phyloP scores from a whole-genome alignment of 2,113 vertebrate genomes.

The Cepphus grylle region DNA sequence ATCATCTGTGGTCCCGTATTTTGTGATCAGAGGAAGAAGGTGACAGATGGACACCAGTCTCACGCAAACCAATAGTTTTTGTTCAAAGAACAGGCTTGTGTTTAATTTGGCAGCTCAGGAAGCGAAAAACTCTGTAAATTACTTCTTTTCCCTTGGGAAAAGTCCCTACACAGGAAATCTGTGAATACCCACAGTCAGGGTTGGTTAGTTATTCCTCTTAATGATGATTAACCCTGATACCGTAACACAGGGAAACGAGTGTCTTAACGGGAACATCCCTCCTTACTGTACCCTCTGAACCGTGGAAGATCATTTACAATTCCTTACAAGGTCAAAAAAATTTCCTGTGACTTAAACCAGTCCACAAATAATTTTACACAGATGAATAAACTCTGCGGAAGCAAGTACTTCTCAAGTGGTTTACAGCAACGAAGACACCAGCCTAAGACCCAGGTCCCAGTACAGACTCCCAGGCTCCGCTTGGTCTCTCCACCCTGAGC shows the following conservation, averaged over 20 bases:
- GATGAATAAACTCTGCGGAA: not conserved
- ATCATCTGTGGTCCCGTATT: not conserved
- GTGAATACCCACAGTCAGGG: not conserved
- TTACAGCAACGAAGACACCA: not conserved
- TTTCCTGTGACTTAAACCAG: not conserved
- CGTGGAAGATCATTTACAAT: not conserved
- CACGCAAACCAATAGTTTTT: not conserved
- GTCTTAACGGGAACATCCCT: not conserved
- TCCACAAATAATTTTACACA: not conserved
- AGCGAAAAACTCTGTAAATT: not conserved
- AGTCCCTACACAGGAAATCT: not conserved
- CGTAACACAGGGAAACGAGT: not conserved
- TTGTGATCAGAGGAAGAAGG: not conserved
- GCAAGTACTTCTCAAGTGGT: not conserved
- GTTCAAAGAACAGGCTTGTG: not conserved
- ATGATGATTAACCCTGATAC: not conserved
- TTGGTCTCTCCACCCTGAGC: accelerated
- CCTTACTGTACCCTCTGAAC: not conserved
- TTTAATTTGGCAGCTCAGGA: not conserved
- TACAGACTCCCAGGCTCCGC: not conserved
- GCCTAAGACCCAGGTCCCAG: not conserved
- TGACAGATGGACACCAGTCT: not conserved
- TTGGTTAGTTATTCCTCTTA: not conserved
- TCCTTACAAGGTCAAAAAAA: not conserved
- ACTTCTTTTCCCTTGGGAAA: not conserved